Evolutionary conservation across 2,797 vertebrate species (phyloP).

Genomic region (Eulemur rubriventer): DNA sequence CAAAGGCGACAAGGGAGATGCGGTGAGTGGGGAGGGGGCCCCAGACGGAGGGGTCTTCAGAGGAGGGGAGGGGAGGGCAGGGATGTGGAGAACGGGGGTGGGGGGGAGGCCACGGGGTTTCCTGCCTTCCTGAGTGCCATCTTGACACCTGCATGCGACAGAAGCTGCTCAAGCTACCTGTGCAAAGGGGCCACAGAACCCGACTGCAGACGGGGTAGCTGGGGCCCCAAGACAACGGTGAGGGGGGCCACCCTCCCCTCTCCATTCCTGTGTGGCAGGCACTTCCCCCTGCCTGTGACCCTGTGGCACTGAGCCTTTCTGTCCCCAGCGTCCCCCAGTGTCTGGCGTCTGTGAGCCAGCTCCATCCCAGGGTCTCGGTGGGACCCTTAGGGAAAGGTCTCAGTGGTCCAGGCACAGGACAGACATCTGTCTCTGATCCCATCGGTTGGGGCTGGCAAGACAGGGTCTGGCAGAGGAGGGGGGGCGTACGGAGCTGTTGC

Average conservation of each 20-base stretch:
- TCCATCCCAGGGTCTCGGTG: neutral
- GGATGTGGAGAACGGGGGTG: neutral
- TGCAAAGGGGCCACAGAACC: neutral
- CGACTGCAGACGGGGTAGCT: neutral
- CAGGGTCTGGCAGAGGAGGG: neutral
- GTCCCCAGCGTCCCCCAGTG: neutral
- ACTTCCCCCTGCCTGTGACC: neutral
- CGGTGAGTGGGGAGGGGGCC: constrained; percentile 85
- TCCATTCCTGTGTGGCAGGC: neutral
- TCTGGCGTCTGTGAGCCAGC: neutral
- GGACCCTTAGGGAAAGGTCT: neutral
- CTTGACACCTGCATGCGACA: neutral
- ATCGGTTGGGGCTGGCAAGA: neutral
- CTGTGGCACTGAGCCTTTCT: neutral
- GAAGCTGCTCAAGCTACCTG: neutral
- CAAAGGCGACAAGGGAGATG: constrained; percentile 95
- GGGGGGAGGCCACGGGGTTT: neutral
- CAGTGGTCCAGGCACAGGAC: neutral
- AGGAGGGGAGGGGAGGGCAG: neutral
- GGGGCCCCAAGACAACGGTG: neutral
- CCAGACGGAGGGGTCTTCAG: neutral
- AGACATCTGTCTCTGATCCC: neutral
- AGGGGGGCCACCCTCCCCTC: neutral
- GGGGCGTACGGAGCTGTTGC: too few species aligned
- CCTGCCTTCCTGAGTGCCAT: neutral